Conservation (phyloP, 2,888 invertebrate species). For the Stomorhina lunata region DNA sequence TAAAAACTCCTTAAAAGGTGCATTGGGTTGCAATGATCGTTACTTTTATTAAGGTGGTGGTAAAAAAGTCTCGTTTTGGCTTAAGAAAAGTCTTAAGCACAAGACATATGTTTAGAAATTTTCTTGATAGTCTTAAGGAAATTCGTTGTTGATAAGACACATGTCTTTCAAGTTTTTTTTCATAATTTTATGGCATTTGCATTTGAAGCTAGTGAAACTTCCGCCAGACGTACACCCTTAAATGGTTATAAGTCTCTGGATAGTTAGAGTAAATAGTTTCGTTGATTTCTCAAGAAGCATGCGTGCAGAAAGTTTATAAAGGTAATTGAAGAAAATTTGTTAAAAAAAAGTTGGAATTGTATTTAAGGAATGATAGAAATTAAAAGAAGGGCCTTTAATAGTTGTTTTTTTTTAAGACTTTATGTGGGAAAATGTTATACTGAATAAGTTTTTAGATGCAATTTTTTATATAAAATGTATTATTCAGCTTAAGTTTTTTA, state of each 20-base stretch:
- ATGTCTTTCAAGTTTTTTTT: constrained; percentile 39
- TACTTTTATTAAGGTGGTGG: too few relatives aligned
- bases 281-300: constrained; percentile 49
- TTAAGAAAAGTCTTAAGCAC: constrained; percentile 48
- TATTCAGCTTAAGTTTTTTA: too few relatives aligned
- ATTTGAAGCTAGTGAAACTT: constrained; percentile 32
- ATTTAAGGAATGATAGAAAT: too few relatives aligned
- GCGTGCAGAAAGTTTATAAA: constrained; percentile 59
- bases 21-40: constrained; percentile 17
- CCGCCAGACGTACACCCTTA: constrained; percentile 43
- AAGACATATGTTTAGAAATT: constrained; percentile 57
- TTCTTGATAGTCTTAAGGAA: constrained; percentile 16
- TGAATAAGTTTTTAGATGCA: too few relatives aligned
- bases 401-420: too few relatives aligned
- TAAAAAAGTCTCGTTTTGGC: constrained; percentile 21
- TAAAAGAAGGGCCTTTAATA: too few relatives aligned
- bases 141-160: constrained; percentile 31
- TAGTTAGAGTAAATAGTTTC: constrained; percentile 1
- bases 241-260: not conserved
- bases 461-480: too few relatives aligned
- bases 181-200: constrained; percentile 21
- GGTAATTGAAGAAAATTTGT: constrained; percentile 30
- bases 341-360: too few relatives aligned
- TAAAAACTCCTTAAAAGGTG: constrained; percentile 35
- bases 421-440: too few relatives aligned